Conservation (phyloP, 2,113 vertebrate species). For the Protobothrops flavoviridis region DNA sequence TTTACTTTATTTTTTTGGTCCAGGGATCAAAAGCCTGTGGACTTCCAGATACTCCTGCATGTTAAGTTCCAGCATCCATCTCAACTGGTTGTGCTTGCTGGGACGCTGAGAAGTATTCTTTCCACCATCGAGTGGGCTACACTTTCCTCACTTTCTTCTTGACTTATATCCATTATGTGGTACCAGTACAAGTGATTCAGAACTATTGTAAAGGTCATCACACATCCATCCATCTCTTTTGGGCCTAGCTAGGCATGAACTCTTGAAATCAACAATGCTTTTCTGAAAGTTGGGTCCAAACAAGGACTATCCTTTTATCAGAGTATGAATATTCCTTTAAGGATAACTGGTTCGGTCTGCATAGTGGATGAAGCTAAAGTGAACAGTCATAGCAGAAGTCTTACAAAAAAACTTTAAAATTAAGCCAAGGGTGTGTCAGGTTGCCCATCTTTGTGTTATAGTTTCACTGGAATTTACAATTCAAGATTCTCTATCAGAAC, state of each 20-base stretch:
- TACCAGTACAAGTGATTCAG: background rate
- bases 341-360: background rate
- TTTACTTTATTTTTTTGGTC: background rate
- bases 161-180: background rate
- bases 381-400: background rate
- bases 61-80: background rate
- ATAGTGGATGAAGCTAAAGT: background rate
- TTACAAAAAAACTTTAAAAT: background rate
- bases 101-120: background rate
- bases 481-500: background rate
- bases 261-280: background rate
- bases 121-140: background rate
- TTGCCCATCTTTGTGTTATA: background rate
- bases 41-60: background rate
- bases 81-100: background rate
- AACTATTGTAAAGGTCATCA: background rate
- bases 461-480: background rate
- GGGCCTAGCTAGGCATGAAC: background rate
- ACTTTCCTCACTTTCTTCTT: background rate
- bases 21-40: background rate
- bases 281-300: background rate
- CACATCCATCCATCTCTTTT: background rate
- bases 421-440: background rate
- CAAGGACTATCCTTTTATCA: background rate
- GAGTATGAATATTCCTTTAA: background rate